These are phyloP conservation scores for Amyelois transitella DNA, from an alignment of 1,140 invertebrate species.

Conservation along the genomic window DNA sequence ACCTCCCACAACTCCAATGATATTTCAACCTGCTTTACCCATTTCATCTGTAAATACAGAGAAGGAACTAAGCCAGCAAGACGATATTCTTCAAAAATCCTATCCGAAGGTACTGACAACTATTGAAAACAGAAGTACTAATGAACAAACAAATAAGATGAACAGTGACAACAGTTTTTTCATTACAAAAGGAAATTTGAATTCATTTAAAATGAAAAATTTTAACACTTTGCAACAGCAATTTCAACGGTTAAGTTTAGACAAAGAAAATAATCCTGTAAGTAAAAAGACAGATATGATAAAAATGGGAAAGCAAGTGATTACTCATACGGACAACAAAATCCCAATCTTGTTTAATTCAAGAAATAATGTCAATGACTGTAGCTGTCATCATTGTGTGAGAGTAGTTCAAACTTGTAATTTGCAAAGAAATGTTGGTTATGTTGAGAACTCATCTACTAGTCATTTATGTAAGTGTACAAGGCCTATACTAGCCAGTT, in stretches of 20 bases:
- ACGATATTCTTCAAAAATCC: neutral
- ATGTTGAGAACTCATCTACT: neutral
- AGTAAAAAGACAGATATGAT: conserved; percentile 38
- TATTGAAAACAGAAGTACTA: conserved; percentile 27
- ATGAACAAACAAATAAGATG: conserved; percentile 32
- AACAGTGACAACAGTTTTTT: conserved; percentile 49
- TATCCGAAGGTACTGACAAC: conserved; percentile 16
- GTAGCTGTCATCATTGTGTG: conserved; percentile 43
- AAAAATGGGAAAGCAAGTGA: conserved; percentile 7
- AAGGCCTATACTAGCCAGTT: neutral
- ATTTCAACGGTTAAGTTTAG: conserved; percentile 29
- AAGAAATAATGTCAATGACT: conserved; percentile 16
- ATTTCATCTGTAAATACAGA: neutral
- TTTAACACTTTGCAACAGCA: conserved; percentile 25
- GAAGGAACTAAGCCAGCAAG: neutral
- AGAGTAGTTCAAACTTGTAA: conserved; percentile 7
- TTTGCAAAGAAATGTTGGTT: neutral
- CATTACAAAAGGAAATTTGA: conserved; percentile 40
- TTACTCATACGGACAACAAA: conserved; percentile 4
- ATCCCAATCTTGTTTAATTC: neutral
- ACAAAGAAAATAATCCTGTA: conserved; percentile 48
- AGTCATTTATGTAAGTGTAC: neutral
- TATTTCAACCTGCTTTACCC: neutral
- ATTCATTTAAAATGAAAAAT: conserved; percentile 12
- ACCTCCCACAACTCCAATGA: neutral